Conservation (phyloP, 2,113 vertebrate species). For the Dicrurus megarhynchus region DNA sequence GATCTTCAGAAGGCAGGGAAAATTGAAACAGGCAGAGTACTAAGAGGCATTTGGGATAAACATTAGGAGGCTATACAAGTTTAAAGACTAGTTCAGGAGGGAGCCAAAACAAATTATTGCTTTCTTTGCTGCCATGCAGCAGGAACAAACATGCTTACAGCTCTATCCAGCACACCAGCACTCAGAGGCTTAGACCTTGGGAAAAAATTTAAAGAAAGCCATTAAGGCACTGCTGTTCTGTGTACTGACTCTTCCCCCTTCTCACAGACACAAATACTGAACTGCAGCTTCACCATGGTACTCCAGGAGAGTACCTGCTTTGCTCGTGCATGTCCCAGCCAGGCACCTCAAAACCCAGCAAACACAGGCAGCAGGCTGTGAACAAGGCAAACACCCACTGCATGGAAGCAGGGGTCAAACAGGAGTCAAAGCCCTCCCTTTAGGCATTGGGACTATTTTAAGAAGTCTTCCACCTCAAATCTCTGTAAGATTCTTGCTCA, state of each 20-base stretch:
- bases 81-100: neutral
- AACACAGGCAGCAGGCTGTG: neutral
- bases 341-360: neutral
- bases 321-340: neutral
- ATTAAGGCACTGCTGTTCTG: neutral
- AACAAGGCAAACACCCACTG: neutral
- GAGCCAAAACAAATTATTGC: neutral
- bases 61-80: neutral
- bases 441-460: neutral
- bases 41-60: neutral
- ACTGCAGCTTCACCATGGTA: neutral
- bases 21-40: neutral
- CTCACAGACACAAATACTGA: neutral
- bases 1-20: neutral
- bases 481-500: neutral
- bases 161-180: neutral
- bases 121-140: neutral
- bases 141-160: neutral
- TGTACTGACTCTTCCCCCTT: neutral
- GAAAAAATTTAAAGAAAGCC: neutral
- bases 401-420: neutral
- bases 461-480: neutral
- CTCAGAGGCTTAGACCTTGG: neutral
- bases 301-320: neutral
- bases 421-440: neutral